Evolutionary conservation across 1,140 invertebrate genomes (phyloP), one percentile per base, ranked within the genome.

Genomic region (Delia radicum): DNA sequence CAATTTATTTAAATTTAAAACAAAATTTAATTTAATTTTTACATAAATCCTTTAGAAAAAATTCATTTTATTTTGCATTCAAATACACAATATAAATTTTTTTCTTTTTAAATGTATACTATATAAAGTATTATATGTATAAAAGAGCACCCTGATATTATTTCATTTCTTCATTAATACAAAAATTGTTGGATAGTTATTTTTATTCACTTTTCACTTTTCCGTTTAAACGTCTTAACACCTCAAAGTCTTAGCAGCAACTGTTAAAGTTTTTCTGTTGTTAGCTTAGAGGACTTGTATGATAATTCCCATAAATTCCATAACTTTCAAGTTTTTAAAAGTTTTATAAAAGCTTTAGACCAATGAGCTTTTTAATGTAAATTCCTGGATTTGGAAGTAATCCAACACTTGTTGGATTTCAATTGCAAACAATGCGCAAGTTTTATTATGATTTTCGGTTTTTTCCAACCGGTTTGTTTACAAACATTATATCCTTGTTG

Each of bases 371-470:
- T 28, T 2, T 61, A 21, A 28, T 26, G 48, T 28, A 72, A 77
- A 75, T 72, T 75, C 74, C 74, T 75, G 76, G 65, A 71, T 62
- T 31, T 75, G 73, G 76, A 73, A 77, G 31, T 33, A n/a, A 74
- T 74, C 73, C 76, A 72, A 81, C 83, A 85, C 83, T 84, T 85
- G 83, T 85, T 85, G 83, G 81, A 82, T 81, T 82, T 79, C 75
- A 28, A 67, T 75, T 18, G 13, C 29, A 12, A 3, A 0, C 42
- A 78, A 46, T 75, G 83, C 83, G 83, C 83, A 85, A 74, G 81
- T 29, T 72, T 76, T 76, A 72, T 76, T 76, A 48, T 74, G 72
- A 29, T 69, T 55, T 73, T 6, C 63, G 27, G 18, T 27, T 55
- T 29, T 55, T 46, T 74, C 65, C 31, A 65, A 31, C 65, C 61